A percentile compares a stretch with the other conserved stretches of the same genome.
Evolutionary conservation across 2,888 invertebrate species (phyloP).

Genomic region (Synergus itoensis): DNA sequence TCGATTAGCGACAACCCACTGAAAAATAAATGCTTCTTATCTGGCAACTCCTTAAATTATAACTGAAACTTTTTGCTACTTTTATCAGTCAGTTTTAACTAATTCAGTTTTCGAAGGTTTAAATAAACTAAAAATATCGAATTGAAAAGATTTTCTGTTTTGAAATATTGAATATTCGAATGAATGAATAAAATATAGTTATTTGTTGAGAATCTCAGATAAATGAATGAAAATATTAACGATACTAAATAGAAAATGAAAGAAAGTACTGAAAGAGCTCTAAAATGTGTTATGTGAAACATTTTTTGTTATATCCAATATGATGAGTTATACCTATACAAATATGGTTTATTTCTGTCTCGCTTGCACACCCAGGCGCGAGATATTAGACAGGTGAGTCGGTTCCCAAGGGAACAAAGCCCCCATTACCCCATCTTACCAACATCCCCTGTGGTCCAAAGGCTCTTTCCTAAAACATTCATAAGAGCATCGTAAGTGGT

Average conservation of each 20-base stretch:
- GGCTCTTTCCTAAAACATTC: constrained; percentile 67
- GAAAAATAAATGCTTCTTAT: not conserved
- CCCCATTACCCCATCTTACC: constrained; percentile 72
- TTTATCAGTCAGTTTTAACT: too few species aligned
- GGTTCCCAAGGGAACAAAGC: constrained; percentile 76
- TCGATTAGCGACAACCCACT: too few species aligned
- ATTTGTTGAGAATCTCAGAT: too few species aligned
- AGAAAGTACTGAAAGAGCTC: too few species aligned
- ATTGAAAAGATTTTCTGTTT: too few species aligned
- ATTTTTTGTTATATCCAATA: constrained; percentile 38
- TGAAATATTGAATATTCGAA: too few species aligned
- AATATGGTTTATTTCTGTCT: constrained; percentile 61
- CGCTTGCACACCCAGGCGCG: constrained; percentile 47
- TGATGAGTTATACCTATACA: constrained; percentile 61
- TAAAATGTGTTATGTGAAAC: too few species aligned
- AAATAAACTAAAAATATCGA: too few species aligned
- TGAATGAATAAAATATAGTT: too few species aligned
- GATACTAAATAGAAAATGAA: not conserved
- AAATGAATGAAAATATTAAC: not conserved
- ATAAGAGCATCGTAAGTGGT: constrained; percentile 72
- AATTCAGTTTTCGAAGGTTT: too few species aligned
- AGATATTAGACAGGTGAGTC: constrained; percentile 75
- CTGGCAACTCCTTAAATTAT: not conserved
- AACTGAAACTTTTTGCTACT: too few species aligned
- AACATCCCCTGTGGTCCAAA: constrained; percentile 61